Evolutionary conservation across 53 echinoderm and acorn worm genomes (phyloP).

Genomic region (Luidia sarsii): DNA sequence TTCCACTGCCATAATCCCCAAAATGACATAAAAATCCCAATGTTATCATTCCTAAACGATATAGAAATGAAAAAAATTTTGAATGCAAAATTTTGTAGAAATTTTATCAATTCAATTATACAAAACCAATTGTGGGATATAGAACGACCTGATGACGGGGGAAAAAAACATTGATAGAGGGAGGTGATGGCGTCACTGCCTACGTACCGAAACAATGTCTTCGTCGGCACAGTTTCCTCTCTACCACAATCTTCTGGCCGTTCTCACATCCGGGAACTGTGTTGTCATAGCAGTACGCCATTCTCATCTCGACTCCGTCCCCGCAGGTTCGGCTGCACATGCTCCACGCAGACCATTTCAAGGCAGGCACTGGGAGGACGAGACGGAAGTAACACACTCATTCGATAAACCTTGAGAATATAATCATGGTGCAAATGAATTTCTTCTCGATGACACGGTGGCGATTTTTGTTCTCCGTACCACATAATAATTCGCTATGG

Average conservation of each 20-base stretch:
- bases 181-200: background rate
- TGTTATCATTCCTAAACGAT: too few species aligned
- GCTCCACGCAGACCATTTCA: slow-evolving; percentile 89
- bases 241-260: slow-evolving; percentile 65
- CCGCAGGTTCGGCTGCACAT: slow-evolving; percentile 84
- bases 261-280: slow-evolving; percentile 60
- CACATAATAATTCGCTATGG: background rate
- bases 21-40: too few species aligned
- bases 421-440: background rate
- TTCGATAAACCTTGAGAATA: too few species aligned
- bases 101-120: too few species aligned
- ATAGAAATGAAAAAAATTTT: too few species aligned
- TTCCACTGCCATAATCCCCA: too few species aligned
- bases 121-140: too few species aligned
- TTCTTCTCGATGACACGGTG: background rate
- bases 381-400: too few species aligned
- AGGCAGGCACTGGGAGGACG: slow-evolving; percentile 43
- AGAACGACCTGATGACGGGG: too few species aligned
- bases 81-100: too few species aligned
- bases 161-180: too few species aligned
- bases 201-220: slow-evolving; percentile 41
- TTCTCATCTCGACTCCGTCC: slow-evolving; percentile 68
- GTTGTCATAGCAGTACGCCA: slow-evolving; percentile 77
- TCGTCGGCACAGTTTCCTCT: slow-evolving; percentile 49
- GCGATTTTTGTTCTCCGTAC: background rate